Evolutionary conservation across 2,113 vertebrate species (phyloP), one percentile per base, ranked within the genome.

Genomic region (Oreotrochilus melanogaster): DNA sequence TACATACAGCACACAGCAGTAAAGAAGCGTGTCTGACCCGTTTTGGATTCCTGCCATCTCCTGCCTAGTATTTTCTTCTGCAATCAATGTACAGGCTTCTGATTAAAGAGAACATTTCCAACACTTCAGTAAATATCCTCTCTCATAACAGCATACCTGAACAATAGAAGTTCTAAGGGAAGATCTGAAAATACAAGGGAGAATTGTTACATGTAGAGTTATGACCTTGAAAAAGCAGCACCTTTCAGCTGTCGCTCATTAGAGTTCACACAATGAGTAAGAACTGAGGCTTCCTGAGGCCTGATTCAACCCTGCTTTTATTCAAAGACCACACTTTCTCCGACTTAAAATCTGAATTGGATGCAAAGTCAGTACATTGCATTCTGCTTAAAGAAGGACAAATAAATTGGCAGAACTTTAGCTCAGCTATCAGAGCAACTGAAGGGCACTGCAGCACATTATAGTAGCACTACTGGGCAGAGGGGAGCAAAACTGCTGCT

Each of bases 361-460:
- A 83, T 0, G 0, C 47, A 86, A 92, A 89, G 43, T 53, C 47
- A 80, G 88, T 83, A 88, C 72, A 91, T 70, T 76, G 89, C 78
- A 93, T 94, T 75, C 85, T 88, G 18, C 75, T 89, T 67, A 80
- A 78, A 83, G 42, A 27, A 66, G 71, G 47, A 82, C 57, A 95
- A 71, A 89, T 61, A 94, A 51, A 89, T 95, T 93, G 60, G 51
- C 64, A 93, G 88, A 92, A 94, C 78, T 95, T 95, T 57, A 76
- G 65, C 69, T 93, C 42, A 65, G 67, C 58, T 83, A 4, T 56
- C 14, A 3, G 54, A 93, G 51, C 60, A 80, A 61, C 74, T 21
- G 11, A 89, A 91, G 81, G 84, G 45, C 73, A 80, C 57, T 91
- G 76, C 84, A 96, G 84, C 78, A 80, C 43, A 45, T 64, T 90